phyloP scores from a whole-genome alignment of 2,888 invertebrate genomes.

The Ichneumoninae sp. region DNA sequence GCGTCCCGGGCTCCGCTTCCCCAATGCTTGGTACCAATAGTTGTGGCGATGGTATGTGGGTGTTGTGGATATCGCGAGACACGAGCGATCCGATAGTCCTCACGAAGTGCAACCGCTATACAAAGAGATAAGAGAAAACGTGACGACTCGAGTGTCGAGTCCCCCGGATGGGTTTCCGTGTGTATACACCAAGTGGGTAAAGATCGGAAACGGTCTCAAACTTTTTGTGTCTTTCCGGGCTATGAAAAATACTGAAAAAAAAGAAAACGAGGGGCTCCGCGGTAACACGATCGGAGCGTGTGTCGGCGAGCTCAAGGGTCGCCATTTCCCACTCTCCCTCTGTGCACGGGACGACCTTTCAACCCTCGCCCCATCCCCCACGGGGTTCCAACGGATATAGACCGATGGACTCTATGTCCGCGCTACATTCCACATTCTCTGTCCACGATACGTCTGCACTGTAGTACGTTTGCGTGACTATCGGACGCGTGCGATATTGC shows the following conservation, averaged over 20 bases:
- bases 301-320: slow-evolving; percentile 33
- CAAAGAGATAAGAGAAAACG: slow-evolving; percentile 70
- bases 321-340: slow-evolving; percentile 9
- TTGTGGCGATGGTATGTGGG: slow-evolving; percentile 48
- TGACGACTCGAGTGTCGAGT: slow-evolving; percentile 61
- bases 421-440: slow-evolving; percentile 34
- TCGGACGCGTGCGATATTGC: slow-evolving; percentile 54
- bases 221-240: slow-evolving; percentile 20
- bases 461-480: slow-evolving; percentile 48
- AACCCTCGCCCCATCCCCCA: background rate
- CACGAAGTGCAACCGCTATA: slow-evolving; percentile 69
- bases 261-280: slow-evolving; percentile 38
- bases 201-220: background rate
- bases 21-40: slow-evolving; percentile 39
- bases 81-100: slow-evolving; percentile 73
- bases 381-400: background rate
- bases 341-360: slow-evolving; percentile 60
- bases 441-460: background rate
- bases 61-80: slow-evolving; percentile 68
- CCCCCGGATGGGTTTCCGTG: slow-evolving; percentile 31
- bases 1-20: background rate
- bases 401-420: slow-evolving; percentile 12
- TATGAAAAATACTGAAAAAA: slow-evolving; percentile 37
- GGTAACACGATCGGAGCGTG: slow-evolving; percentile 30
- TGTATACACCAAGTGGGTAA: background rate